Conservation (phyloP, 2,797 vertebrate species). For the Gephyroberyx darwinii region DNA sequence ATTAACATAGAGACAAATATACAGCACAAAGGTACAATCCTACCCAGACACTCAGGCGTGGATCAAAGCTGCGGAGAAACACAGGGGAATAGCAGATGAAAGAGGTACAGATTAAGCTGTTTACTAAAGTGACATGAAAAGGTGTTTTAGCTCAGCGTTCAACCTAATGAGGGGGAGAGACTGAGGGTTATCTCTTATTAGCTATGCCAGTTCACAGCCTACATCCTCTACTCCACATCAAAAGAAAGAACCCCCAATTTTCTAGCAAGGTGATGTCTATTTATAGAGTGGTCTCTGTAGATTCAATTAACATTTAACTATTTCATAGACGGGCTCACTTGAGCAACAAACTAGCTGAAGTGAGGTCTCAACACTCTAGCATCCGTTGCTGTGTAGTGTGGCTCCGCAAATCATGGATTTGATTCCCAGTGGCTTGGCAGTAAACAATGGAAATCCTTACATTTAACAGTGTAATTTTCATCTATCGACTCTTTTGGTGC, state of each 20-base stretch:
- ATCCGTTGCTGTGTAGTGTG: neutral
- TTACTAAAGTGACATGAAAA: conserved; percentile 89
- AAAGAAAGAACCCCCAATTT: conserved; percentile 76
- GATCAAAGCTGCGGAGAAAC: conserved; percentile 86
- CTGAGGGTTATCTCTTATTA: conserved; percentile 82
- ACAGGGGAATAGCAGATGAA: conserved; percentile 85
- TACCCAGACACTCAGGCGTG: conserved; percentile 75
- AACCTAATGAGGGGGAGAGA: conserved; percentile 84
- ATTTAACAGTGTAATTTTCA: neutral
- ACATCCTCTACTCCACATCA: conserved; percentile 80
- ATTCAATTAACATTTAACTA: conserved; percentile 54
- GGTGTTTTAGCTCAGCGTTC: conserved; percentile 84
- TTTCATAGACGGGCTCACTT: conserved; percentile 43
- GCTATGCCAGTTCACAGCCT: conserved; percentile 77
- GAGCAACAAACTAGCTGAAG: conserved; percentile 2
- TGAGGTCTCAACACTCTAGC: conserved; percentile 16
- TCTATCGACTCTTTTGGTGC: neutral
- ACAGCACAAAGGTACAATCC: conserved; percentile 82
- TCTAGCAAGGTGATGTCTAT: conserved; percentile 72
- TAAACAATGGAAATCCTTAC: neutral
- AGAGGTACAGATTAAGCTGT: conserved; percentile 85
- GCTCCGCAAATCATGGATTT: neutral
- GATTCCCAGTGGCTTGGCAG: neutral
- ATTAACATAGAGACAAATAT: conserved; percentile 82
- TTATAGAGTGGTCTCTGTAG: conserved; percentile 47